A percentile compares a stretch with the other conserved stretches of the same genome.
These are phyloP conservation scores for Gnathonemus echidnorhynchus DNA, from an alignment of 2,113 vertebrate species.

Conservation along the genomic window DNA sequence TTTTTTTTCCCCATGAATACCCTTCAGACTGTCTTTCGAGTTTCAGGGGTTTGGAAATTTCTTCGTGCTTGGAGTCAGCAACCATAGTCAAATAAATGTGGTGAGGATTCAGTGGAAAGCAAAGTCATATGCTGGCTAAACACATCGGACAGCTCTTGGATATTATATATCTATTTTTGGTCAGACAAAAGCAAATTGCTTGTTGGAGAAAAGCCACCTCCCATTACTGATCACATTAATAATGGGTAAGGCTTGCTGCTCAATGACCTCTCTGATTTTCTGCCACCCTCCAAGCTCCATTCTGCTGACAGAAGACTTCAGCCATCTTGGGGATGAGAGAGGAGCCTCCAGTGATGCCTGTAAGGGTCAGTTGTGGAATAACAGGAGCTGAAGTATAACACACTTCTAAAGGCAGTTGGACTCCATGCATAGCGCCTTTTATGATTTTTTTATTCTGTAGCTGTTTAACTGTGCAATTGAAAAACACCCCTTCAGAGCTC, in stretches of 20 bases:
- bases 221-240: neutral
- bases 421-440: conserved; percentile 38
- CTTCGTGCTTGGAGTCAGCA: neutral
- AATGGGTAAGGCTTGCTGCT: neutral
- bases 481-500: neutral
- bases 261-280: neutral
- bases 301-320: neutral
- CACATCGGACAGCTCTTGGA: neutral
- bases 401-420: conserved; percentile 38
- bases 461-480: conserved; percentile 6
- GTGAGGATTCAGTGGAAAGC: neutral
- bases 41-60: neutral
- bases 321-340: neutral
- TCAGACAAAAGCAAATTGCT: neutral
- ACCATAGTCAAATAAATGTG: neutral
- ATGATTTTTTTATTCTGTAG: conserved; percentile 48
- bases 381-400: conserved; percentile 51
- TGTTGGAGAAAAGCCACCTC: neutral
- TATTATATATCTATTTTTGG: neutral
- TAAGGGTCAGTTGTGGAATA: conserved; percentile 31
- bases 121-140: neutral
- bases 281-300: neutral
- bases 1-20: neutral
- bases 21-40: neutral
- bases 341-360: conserved; percentile 23